Base-by-base conservation (phyloP, 2,888 invertebrate genomes). In the Idaea aversata region DNA sequence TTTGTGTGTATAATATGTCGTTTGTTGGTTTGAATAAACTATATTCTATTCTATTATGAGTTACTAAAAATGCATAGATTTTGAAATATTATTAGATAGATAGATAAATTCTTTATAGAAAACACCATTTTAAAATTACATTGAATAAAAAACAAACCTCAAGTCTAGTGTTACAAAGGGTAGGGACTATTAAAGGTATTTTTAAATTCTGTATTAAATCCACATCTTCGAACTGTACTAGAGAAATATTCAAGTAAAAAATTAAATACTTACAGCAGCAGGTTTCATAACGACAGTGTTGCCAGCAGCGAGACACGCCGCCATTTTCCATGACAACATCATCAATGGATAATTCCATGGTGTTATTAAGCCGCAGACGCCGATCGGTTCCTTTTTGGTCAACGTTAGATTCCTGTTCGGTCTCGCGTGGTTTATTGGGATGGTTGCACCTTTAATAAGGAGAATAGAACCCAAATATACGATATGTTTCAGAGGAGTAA, bases 261-360 rank as follows among this genome's bases (percentile, higher is more conserved):
- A 25, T 25, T 34, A 38, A n/a, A 25, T 34, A 81, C 87, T 86
- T 70, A 96, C 96, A 80, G 96, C 96, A 0, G 99, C 99, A 0
- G 99, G 99, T 87, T 99, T 99, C 87, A 99, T 97, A 0, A 99
- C 96, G 0, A 99, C 98, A 0, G 99, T 98, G 84, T 99, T 99
- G 57, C 99, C 99, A 7, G 99, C 98, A 0, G 99, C 98, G 61
- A 99, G 93, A 81, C 99, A 99, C 4, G 99, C 98, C 0, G 99
- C 98, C 98, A 99, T 98, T 88, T 99, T 99, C 99, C 99, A 99
- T 0, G 98, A 97, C 13, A 99, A 89, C 99, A 99, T 99, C 99
- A 99, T 99, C 10, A 99, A 91, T 0, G 99, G 99, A 86, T 99
- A 99, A 87, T 99, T 99, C 99, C 99, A 99, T 0, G 99, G 99